A percentile compares a stretch with the other conserved stretches of the same genome.
Evolutionary conservation across 2,888 invertebrate species (phyloP).

Genomic region (Creontiades dilutus): DNA sequence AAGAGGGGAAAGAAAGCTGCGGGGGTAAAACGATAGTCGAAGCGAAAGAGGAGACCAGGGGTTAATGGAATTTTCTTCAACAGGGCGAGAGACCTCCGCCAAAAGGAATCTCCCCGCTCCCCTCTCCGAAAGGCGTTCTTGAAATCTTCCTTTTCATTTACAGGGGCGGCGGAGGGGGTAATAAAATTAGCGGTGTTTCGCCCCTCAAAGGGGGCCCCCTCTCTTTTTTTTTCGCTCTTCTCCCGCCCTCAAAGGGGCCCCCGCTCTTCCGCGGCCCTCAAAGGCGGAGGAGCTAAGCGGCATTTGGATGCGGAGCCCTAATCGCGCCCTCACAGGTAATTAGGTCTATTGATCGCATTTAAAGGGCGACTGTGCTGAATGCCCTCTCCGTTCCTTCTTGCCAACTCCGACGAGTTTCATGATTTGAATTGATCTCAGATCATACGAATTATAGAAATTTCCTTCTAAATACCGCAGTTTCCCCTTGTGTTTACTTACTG

Average conservation of each 20-base stretch:
- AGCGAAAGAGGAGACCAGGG: neutral
- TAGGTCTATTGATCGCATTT: slow-evolving; percentile 31
- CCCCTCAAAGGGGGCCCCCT: neutral
- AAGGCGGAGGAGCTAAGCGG: neutral
- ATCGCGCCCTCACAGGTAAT: slow-evolving; percentile 39
- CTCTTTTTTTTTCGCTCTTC: too few species aligned
- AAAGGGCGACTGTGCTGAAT: slow-evolving; percentile 14
- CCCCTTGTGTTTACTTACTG: too few species aligned
- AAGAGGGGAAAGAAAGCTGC: neutral
- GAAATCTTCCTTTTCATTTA: slow-evolving; percentile 1
- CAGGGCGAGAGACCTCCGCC: neutral
- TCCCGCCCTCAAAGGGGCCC: neutral
- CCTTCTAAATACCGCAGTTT: too few species aligned
- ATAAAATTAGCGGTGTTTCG: slow-evolving; percentile 22
- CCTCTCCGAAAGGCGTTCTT: neutral
- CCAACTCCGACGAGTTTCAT: neutral
- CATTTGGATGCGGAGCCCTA: slow-evolving; percentile 20
- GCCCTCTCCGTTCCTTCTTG: neutral
- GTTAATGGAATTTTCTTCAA: slow-evolving; percentile 20
- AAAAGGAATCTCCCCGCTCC: neutral
- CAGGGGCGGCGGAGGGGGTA: neutral
- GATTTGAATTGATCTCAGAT: neutral
- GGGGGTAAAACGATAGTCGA: neutral
- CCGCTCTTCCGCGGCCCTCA: neutral
- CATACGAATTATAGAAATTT: neutral